phyloP scores from a whole-genome alignment of 2,888 invertebrate genomes.

The Caenorhabditis virilis region DNA sequence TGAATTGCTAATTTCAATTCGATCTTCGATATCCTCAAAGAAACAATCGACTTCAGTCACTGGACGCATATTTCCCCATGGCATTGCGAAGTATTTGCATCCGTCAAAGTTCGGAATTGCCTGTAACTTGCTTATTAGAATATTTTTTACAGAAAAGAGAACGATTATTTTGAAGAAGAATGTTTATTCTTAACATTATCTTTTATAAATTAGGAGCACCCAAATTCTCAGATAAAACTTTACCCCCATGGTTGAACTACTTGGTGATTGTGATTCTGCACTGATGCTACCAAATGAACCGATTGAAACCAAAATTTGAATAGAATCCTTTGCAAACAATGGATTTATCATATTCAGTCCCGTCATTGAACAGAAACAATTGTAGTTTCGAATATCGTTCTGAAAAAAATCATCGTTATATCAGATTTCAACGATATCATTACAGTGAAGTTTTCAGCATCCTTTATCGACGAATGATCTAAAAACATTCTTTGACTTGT shows the following conservation, averaged over 20 bases:
- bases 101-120: conserved; percentile 60
- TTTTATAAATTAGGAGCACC: neutral
- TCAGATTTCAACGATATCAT: neutral
- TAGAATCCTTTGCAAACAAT: conserved; percentile 45
- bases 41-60: conserved; percentile 47
- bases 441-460: conserved; percentile 39
- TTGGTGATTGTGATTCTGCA: conserved; percentile 5
- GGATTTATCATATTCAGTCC: conserved; percentile 60
- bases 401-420: neutral
- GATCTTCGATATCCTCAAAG: conserved; percentile 54
- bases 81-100: conserved; percentile 57
- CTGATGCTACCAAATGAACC: conserved; percentile 38
- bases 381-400: conserved; percentile 4
- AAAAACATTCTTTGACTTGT: conserved; percentile 26
- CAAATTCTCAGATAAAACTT: neutral
- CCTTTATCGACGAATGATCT: conserved; percentile 29
- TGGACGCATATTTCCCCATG: conserved; percentile 66
- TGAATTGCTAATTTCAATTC: conserved; percentile 54
- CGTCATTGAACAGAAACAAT: conserved; percentile 43
- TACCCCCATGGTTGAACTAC: conserved; percentile 47
- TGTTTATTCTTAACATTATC: neutral
- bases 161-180: neutral
- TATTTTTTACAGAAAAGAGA: neutral
- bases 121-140: conserved; percentile 35
- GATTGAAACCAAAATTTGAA: conserved; percentile 46